Evolutionary conservation across 2,888 invertebrate species (phyloP).

Genomic region (Ephialtes manifestator): DNA sequence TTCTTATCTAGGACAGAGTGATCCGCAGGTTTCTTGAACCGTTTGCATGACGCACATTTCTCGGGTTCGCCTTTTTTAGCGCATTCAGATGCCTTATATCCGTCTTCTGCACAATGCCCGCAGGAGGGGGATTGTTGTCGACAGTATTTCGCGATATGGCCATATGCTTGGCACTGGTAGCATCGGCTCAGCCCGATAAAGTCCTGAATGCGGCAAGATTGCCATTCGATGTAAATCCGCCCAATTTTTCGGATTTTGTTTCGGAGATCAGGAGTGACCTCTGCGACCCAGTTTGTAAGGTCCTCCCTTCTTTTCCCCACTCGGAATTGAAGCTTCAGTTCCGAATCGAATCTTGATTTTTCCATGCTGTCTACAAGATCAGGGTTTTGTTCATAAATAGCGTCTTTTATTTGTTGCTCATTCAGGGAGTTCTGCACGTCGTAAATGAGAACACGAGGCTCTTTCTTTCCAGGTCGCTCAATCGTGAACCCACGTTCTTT

Average conservation of each 20-base stretch:
- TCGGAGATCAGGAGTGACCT: conserved; percentile 41
- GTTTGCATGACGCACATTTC: background rate
- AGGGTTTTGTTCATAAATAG: conserved; percentile 34
- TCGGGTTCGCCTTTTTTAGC: background rate
- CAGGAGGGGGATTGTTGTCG: background rate
- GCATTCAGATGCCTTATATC: background rate
- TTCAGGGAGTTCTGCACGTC: conserved; percentile 28
- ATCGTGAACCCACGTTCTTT: background rate
- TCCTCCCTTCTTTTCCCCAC: conserved; percentile 13
- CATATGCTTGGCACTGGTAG: no score
- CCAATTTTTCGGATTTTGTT: conserved; percentile 17
- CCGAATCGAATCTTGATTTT: conserved; percentile 1
- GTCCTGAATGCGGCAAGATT: conserved; percentile 34
- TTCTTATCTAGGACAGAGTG: background rate
- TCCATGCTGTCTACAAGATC: background rate
- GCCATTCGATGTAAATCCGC: conserved; percentile 37
- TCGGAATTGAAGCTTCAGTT: no score
- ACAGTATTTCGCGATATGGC: conserved; percentile 11
- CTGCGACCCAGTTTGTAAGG: conserved; percentile 46
- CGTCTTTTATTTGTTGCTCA: background rate
- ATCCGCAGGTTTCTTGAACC: background rate
- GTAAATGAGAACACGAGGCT: conserved; percentile 22
- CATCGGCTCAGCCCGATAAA: conserved; percentile 7
- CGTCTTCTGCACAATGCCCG: conserved; percentile 3
- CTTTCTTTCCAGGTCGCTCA: background rate